Percentiles rank a stretch among this genome's conserved stretches.
phyloP scores from a whole-genome alignment of 1,140 invertebrate genomes.

The Temnothorax longispinosus region DNA sequence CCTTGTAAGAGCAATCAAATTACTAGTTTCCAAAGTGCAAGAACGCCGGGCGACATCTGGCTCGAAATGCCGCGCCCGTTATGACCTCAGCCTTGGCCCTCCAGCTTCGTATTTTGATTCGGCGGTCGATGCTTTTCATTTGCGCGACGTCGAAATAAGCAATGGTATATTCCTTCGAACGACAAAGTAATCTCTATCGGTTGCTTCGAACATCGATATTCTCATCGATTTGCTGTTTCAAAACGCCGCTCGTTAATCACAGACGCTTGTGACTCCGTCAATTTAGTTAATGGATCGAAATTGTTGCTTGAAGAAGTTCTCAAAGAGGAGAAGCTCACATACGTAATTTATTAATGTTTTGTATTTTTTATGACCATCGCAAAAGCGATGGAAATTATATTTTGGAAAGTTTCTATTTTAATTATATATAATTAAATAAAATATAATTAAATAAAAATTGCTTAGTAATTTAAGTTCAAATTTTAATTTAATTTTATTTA shows the following conservation, averaged over 20 bases:
- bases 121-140: constrained; percentile 28
- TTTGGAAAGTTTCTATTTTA: background rate
- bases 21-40: constrained; percentile 54
- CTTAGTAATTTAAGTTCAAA: background rate
- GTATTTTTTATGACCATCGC: background rate
- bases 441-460: too few relatives aligned
- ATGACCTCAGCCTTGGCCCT: constrained; percentile 2
- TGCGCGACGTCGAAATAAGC: background rate
- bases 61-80: constrained; percentile 12
- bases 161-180: background rate
- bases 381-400: background rate
- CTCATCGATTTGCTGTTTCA: background rate
- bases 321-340: background rate
- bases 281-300: constrained; percentile 33
- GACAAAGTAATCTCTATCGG: constrained; percentile 12
- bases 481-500: background rate
- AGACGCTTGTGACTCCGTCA: background rate
- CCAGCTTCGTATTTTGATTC: constrained; percentile 9
- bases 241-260: background rate
- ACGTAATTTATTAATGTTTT: background rate
- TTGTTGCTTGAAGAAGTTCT: background rate
- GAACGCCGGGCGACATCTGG: constrained; percentile 34
- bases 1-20: constrained; percentile 59
- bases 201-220: background rate
- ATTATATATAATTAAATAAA: background rate